These are phyloP conservation scores for Corythornis leucogaster DNA, from an alignment of 2,797 vertebrate species.

Conservation along the genomic window DNA sequence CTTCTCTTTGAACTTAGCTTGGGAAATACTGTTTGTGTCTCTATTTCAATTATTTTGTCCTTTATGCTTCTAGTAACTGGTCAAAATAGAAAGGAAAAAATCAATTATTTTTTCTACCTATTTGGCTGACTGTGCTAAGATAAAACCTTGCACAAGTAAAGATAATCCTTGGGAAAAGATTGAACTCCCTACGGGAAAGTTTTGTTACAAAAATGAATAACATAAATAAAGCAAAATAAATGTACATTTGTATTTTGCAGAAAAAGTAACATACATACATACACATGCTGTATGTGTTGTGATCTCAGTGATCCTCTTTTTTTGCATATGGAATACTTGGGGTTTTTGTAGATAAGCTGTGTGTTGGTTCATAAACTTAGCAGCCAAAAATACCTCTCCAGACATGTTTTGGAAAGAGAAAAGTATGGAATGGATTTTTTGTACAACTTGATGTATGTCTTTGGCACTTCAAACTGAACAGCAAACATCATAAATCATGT, in stretches of 20 bases:
- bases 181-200: not conserved
- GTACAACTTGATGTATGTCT: not conserved
- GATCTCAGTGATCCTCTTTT: not conserved
- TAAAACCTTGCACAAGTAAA: not conserved
- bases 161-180: not conserved
- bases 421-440: not conserved
- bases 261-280: not conserved
- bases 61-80: not conserved
- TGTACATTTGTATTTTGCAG: not conserved
- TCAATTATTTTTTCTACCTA: not conserved
- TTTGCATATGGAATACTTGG: not conserved
- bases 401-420: constrained; percentile 11
- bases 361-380: not conserved
- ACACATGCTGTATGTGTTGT: not conserved
- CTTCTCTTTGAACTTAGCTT: not conserved
- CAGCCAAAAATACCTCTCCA: constrained; percentile 1
- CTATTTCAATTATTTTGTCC: not conserved
- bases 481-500: constrained; percentile 22
- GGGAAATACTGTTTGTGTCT: not conserved
- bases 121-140: not conserved
- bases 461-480: constrained; percentile 17
- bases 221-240: not conserved
- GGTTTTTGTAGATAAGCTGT: not conserved
- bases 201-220: not conserved
- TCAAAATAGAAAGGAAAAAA: not conserved